Conservation (phyloP, 2,113 vertebrate genomes). For the Thryonomys swinderianus region DNA sequence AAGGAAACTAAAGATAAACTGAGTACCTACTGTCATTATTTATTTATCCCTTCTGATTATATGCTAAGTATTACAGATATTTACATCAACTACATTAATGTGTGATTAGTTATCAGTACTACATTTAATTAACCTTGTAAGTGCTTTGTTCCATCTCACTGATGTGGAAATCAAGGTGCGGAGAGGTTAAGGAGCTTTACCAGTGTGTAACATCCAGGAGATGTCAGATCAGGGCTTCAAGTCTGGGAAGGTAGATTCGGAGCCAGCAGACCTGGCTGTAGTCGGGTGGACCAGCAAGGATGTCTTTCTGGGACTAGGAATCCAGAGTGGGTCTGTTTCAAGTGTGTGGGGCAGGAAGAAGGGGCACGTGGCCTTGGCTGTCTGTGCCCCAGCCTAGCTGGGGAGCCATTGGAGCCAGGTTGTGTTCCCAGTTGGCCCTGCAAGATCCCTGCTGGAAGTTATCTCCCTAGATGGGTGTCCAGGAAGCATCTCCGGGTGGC, state of each 20-base stretch:
- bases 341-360: background rate
- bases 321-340: background rate
- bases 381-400: background rate
- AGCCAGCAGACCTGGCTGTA: background rate
- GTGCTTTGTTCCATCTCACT: background rate
- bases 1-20: rapidly evolving
- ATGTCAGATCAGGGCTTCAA: background rate
- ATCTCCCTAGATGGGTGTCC: background rate
- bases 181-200: background rate
- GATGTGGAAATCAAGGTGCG: background rate
- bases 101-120: background rate
- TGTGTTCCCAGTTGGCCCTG: background rate
- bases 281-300: background rate
- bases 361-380: background rate
- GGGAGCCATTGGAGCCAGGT: background rate
- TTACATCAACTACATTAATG: rapidly evolving
- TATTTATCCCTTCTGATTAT: background rate
- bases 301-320: background rate
- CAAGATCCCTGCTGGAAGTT: background rate
- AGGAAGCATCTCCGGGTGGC: conserved; percentile 73
- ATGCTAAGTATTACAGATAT: background rate
- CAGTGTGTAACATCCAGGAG: rapidly evolving
- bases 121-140: background rate
- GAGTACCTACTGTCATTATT: rapidly evolving
- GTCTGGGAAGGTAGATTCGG: background rate